Evolutionary conservation across 2,797 vertebrate genomes (phyloP).

Genomic region (Micromesistius poutassou): DNA sequence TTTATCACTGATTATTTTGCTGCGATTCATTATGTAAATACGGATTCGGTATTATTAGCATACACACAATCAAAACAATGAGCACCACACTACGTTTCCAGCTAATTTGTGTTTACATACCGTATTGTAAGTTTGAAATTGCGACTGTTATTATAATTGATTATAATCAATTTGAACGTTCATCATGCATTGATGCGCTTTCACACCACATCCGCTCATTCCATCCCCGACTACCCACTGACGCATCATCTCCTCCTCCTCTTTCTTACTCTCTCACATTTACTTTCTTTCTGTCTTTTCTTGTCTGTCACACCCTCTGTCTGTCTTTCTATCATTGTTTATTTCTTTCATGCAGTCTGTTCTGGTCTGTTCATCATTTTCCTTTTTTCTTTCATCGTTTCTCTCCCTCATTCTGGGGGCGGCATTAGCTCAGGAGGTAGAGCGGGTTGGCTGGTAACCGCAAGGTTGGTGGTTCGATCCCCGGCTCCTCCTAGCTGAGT

Average conservation of each 20-base stretch:
- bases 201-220: neutral
- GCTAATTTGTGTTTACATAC: neutral
- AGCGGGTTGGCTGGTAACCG: too few relatives aligned
- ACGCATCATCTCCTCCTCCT: too few relatives aligned
- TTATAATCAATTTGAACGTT: neutral
- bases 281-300: neutral
- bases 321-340: neutral
- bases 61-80: slow-evolving; percentile 1
- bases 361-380: neutral
- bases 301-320: neutral
- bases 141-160: slow-evolving; percentile 2
- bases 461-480: too few relatives aligned
- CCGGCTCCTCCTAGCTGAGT: too few relatives aligned
- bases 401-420: slow-evolving; percentile 15
- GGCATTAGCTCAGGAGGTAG: too few relatives aligned
- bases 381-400: neutral
- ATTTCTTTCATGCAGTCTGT: neutral
- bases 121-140: slow-evolving; percentile 2
- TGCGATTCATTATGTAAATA: neutral
- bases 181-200: neutral
- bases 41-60: neutral
- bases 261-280: neutral
- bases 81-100: neutral
- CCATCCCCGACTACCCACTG: too few relatives aligned
- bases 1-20: neutral